Evolutionary conservation across 2,888 invertebrate species (phyloP).

Genomic region (Phania funesta): DNA sequence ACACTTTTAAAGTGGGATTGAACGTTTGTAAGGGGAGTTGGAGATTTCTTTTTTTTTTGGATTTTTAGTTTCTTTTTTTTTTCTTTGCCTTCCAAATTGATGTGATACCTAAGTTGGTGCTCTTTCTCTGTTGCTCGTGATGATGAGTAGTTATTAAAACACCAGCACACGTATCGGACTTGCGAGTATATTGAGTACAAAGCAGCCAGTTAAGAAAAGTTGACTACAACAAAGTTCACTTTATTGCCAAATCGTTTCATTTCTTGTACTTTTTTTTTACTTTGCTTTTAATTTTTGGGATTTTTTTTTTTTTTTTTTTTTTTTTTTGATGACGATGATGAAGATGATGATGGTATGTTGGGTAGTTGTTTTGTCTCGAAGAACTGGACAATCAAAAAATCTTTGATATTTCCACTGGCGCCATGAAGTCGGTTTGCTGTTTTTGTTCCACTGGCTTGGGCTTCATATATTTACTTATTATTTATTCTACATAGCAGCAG

Average conservation of each 20-base stretch:
- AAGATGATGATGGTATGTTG: slow-evolving; percentile 55
- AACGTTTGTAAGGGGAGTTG: slow-evolving; percentile 6
- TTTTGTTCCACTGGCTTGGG: slow-evolving; percentile 49
- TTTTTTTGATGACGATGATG: slow-evolving; percentile 27
- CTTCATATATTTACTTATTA: slow-evolving; percentile 66
- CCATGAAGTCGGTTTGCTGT: slow-evolving; percentile 75
- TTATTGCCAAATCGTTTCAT: slow-evolving; percentile 63
- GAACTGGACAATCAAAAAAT: slow-evolving; percentile 70
- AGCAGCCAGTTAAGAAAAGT: slow-evolving; percentile 48
- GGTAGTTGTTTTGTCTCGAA: slow-evolving; percentile 61
- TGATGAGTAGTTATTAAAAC: slow-evolving; percentile 64
- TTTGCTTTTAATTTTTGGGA: slow-evolving; percentile 33
- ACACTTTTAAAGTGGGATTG: slow-evolving; percentile 64
- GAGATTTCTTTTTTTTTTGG: neutral
- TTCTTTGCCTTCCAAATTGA: slow-evolving; percentile 33
- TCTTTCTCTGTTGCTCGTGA: slow-evolving; percentile 40
- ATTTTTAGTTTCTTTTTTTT: neutral
- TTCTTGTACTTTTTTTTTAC: slow-evolving; percentile 20
- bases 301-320: slow-evolving; percentile 30
- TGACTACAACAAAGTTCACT: slow-evolving; percentile 62
- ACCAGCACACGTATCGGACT: slow-evolving; percentile 56
- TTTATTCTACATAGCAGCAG: slow-evolving; percentile 51
- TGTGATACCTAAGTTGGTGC: slow-evolving; percentile 40
- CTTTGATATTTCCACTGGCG: slow-evolving; percentile 77
- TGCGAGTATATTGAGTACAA: slow-evolving; percentile 47